Base-by-base conservation (phyloP, 1,140 invertebrate species). In the Pogonognathellus flavescens region DNA sequence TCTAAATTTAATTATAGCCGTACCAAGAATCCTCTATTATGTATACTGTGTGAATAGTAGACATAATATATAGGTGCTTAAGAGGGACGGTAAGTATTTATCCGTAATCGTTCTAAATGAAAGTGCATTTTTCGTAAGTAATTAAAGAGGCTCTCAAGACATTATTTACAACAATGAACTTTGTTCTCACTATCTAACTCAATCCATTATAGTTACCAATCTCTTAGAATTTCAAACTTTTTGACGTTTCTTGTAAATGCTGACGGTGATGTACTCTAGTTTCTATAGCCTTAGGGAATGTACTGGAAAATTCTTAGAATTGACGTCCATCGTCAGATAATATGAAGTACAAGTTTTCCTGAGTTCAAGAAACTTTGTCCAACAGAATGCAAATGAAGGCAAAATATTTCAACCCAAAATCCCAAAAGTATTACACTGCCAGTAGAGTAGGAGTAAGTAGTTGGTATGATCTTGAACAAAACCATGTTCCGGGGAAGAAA, bases 201-300 rank as follows among this genome's bases (percentile, higher is more conserved):
- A 16, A 72, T 72, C 66, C 66, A 72, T 72, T 72, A 72, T 41
- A 41, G 31, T 49, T 72, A 72, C 66, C 41, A 72, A 72, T 72
- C 66, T 72, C 25, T 14, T 7, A 49, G 66, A 72, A 72, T 72
- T 72, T 16, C 41, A 6, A 72, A 72, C 66, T 72, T 72, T 72
- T 49, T 72, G 66, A 72, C 66, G 41, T 72, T 72, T 72, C 66
- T 72, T 14, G 66, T 72, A 72, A 72, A 72, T 72, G 25, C 25
- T 72, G 6, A 14, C 53, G n/a, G 53, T 31, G 31, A 49, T 72
- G 66, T 49, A 72, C 25, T 57, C 31, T 14, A 7, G 22, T 72
- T 14, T 13, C 10, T 57, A 70, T 20, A 72, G 41, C 66, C 66
- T 14, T 41, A 72, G 66, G 66, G 66, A 72, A 25, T 11, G 31